Conservation (phyloP, 2,888 invertebrate genomes). For the Perizoma affinitatum region DNA sequence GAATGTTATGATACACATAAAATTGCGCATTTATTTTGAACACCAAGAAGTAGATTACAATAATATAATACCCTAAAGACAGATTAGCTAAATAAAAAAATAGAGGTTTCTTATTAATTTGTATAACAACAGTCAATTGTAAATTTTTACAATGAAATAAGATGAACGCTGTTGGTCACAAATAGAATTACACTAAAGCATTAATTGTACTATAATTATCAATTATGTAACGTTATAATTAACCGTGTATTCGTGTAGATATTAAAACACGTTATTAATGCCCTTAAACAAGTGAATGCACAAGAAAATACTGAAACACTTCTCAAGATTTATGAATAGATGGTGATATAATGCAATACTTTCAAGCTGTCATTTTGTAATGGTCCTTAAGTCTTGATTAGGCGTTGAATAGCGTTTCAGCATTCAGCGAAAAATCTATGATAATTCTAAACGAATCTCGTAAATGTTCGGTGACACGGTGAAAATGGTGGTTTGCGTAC, state of each 20-base stretch:
- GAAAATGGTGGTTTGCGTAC: too few relatives aligned
- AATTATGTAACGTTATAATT: constrained; percentile 15
- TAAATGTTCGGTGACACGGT: too few relatives aligned
- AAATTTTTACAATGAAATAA: constrained; percentile 66
- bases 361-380: too few relatives aligned
- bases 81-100: constrained; percentile 82
- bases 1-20: constrained; percentile 32
- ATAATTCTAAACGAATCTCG: too few relatives aligned
- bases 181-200: constrained; percentile 50
- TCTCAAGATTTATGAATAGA: too few relatives aligned
- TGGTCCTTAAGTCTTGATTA: too few relatives aligned
- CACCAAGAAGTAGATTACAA: constrained; percentile 64
- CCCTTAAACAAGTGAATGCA: too few relatives aligned
- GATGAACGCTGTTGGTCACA: constrained; percentile 73
- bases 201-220: constrained; percentile 38
- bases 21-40: constrained; percentile 66
- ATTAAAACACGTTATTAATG: not conserved
- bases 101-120: constrained; percentile 66
- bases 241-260: constrained; percentile 4
- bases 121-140: constrained; percentile 76
- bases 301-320: too few relatives aligned
- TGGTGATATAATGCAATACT: too few relatives aligned
- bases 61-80: constrained; percentile 68
- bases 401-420: too few relatives aligned
- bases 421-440: too few relatives aligned